These are phyloP conservation scores for Prosopocoilus inquinatus DNA, from an alignment of 2,888 invertebrate species.

Conservation along the genomic window DNA sequence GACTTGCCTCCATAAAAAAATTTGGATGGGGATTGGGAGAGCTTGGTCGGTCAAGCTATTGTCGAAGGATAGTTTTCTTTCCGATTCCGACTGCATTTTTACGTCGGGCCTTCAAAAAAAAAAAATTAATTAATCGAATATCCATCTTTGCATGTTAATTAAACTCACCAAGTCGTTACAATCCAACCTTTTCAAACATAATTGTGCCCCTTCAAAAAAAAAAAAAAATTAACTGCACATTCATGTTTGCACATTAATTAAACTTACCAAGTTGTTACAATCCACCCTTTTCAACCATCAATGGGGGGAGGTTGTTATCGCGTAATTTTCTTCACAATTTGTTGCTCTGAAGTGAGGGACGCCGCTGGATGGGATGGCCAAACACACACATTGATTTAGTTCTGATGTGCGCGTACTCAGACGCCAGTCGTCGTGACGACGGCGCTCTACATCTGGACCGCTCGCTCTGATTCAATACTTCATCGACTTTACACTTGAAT, in stretches of 20 bases:
- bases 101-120: no score
- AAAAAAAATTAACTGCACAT: no score
- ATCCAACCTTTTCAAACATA: constrained; percentile 2
- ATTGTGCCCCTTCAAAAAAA: no score
- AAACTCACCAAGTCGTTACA: no score
- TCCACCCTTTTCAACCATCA: no score
- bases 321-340: not conserved
- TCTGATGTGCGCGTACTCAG: constrained; percentile 15
- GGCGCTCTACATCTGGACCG: constrained; percentile 15
- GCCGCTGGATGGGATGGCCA: not conserved
- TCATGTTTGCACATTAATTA: no score
- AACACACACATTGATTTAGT: constrained; percentile 12
- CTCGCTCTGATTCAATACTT: not conserved
- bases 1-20: constrained; percentile 96
- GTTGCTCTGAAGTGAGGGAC: not conserved
- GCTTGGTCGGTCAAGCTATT: constrained; percentile 70
- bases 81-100: constrained; percentile 12
- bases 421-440: constrained; percentile 15
- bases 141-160: no score
- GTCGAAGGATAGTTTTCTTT: constrained; percentile 49
- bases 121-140: no score
- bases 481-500: not conserved
- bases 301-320: no score
- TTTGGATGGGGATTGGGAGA: constrained; percentile 93
- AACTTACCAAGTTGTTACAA: no score